Evolutionary conservation across 2,797 vertebrate species (phyloP).

Genomic region (Meriones psammophilus): DNA sequence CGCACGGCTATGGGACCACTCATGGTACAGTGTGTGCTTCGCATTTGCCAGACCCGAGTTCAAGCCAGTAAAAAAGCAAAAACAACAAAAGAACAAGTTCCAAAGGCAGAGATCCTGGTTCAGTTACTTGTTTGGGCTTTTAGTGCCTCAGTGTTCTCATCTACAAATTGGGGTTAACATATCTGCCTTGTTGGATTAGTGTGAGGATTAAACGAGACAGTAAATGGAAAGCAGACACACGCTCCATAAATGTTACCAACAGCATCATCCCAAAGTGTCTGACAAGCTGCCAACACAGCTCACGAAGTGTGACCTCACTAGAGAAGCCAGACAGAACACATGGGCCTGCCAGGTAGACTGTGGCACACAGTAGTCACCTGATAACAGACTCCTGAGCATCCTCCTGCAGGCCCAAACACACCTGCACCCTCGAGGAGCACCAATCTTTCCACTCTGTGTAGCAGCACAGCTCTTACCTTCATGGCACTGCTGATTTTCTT

Average conservation of each 20-base stretch:
- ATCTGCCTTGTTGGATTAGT: background rate
- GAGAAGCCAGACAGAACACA: background rate
- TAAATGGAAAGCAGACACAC: background rate
- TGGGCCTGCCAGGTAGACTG: background rate
- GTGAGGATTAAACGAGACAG: background rate
- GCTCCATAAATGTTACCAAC: background rate
- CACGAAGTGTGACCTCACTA: slow-evolving; percentile 31
- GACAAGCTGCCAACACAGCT: slow-evolving; percentile 20
- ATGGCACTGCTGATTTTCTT: slow-evolving; percentile 90
- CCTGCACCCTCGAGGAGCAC: background rate
- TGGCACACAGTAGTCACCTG: background rate
- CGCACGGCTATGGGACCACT: background rate
- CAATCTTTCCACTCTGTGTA: background rate
- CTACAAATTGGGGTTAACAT: slow-evolving; percentile 33
- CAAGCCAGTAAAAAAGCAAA: too few relatives aligned
- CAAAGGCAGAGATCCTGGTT: slow-evolving; percentile 6
- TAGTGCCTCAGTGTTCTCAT: slow-evolving; percentile 21
- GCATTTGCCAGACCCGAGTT: background rate
- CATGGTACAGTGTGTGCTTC: background rate
- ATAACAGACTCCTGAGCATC: slow-evolving; percentile 35
- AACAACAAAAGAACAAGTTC: background rate
- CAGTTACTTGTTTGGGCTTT: background rate
- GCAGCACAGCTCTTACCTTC: slow-evolving; percentile 90
- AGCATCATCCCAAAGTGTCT: background rate
- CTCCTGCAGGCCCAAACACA: background rate